Conservation (phyloP, 1,140 invertebrate species). For the Meteorus sp. region DNA sequence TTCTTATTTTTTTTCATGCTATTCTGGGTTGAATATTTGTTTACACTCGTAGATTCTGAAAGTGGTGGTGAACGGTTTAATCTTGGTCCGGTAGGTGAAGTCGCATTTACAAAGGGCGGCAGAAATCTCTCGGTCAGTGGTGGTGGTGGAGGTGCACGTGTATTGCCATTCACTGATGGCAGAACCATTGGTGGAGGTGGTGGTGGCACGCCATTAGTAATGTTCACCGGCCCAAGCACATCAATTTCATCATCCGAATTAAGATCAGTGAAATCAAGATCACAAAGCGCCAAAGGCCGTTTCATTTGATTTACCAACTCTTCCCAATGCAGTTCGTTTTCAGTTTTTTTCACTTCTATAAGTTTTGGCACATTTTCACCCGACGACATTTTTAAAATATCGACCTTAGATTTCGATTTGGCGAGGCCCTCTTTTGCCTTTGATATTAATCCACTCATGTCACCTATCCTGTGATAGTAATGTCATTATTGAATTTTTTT, state of each 20-base stretch:
- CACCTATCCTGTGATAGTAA: slow-evolving; percentile 64
- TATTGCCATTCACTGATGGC: slow-evolving; percentile 48
- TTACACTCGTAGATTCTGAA: slow-evolving; percentile 26
- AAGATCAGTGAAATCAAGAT: slow-evolving; percentile 95
- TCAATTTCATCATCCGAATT: slow-evolving; percentile 77
- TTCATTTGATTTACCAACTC: slow-evolving; percentile 80
- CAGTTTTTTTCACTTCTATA: slow-evolving; percentile 80
- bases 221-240: slow-evolving; percentile 64
- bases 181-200: slow-evolving; percentile 67
- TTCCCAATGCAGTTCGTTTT: slow-evolving; percentile 95
- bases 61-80: slow-evolving; percentile 39
- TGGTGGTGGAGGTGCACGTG: slow-evolving; percentile 46
- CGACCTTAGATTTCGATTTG: slow-evolving; percentile 78
- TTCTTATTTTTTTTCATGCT: slow-evolving; percentile 86
- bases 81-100: slow-evolving; percentile 53
- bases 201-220: slow-evolving; percentile 68
- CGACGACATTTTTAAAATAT: slow-evolving; percentile 70
- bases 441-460: slow-evolving; percentile 86
- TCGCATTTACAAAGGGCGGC: slow-evolving; percentile 53
- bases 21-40: slow-evolving; percentile 45
- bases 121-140: slow-evolving; percentile 47
- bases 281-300: slow-evolving; percentile 86
- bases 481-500: background rate
- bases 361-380: slow-evolving; percentile 65
- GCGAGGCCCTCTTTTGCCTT: slow-evolving; percentile 91